These are phyloP conservation scores for Nothoprocta pentlandii DNA, from an alignment of 2,113 vertebrate genomes.

Conservation along the genomic window DNA sequence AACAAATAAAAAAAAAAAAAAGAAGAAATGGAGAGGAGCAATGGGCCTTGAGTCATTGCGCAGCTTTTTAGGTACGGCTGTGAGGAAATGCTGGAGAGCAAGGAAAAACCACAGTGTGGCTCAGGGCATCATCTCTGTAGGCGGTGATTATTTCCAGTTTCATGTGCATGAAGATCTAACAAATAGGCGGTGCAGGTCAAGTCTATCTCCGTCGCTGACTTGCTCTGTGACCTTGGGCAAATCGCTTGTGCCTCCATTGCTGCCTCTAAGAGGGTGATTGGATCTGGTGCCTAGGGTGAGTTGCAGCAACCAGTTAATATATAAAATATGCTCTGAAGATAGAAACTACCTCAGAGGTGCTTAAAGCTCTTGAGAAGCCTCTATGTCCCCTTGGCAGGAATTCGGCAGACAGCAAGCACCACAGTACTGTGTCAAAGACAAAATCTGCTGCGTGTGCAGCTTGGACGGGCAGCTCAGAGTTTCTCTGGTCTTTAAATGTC, in stretches of 20 bases:
- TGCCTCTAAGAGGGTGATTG: rapidly evolving
- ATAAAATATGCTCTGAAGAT: not conserved
- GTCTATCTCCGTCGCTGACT: not conserved
- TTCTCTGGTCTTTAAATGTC: not conserved
- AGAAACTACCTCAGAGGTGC: not conserved
- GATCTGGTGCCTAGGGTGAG: not conserved
- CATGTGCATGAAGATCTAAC: not conserved
- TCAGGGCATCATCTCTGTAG: not conserved
- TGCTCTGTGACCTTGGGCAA: not conserved
- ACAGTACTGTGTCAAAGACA: slow-evolving; percentile 7
- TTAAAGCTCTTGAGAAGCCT: slow-evolving; percentile 22
- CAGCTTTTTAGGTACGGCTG: not conserved
- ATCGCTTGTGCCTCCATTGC: not conserved
- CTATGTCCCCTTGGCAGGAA: not conserved
- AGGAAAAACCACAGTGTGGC: not conserved
- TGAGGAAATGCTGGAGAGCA: not conserved
- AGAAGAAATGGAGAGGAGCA: rapidly evolving
- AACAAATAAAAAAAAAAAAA: not conserved
- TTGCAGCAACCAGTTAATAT: not conserved
- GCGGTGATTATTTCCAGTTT: not conserved
- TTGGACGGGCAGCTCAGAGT: not conserved
- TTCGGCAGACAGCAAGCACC: not conserved
- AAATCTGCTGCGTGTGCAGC: slow-evolving; percentile 2
- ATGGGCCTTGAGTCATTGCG: not conserved
- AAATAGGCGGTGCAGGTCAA: not conserved